Conservation (phyloP, 2,888 invertebrate genomes). For the Athetis lepigone region DNA sequence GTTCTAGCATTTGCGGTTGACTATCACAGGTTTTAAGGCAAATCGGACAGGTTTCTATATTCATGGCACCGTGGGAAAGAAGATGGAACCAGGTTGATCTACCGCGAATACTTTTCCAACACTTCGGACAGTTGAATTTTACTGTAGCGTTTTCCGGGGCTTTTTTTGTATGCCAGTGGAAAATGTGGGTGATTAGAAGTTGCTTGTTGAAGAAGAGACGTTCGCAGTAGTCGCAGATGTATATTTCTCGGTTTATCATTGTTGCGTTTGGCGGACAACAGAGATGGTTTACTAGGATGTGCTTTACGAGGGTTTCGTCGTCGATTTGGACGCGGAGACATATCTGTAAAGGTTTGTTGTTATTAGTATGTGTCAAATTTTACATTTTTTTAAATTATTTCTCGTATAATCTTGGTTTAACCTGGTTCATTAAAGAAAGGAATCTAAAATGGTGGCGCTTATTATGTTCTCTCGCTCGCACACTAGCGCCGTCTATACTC, state of each 20-base stretch:
- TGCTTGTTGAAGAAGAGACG: constrained; percentile 79
- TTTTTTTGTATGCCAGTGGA: constrained; percentile 14
- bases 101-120: constrained; percentile 43
- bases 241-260: constrained; percentile 74
- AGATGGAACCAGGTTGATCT: constrained; percentile 70
- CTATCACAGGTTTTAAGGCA: constrained; percentile 66
- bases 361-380: too few species aligned
- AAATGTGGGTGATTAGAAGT: constrained; percentile 68
- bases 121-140: constrained; percentile 68
- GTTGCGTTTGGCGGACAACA: constrained; percentile 68
- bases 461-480: too few species aligned
- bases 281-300: constrained; percentile 73
- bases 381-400: too few species aligned
- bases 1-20: constrained; percentile 52
- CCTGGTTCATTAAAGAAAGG: too few species aligned
- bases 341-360: constrained; percentile 68
- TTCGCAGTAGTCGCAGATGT: constrained; percentile 73
- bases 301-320: constrained; percentile 58
- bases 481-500: too few species aligned
- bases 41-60: constrained; percentile 71
- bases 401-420: too few species aligned
- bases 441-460: too few species aligned
- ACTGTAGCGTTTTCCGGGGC: fast-evolving
- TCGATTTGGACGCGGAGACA: constrained; percentile 64
- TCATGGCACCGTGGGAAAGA: constrained; percentile 67